These are phyloP conservation scores for Hippasteria phrygiana DNA, from an alignment of 53 echinoderm and acorn worm genomes.

Conservation along the genomic window DNA sequence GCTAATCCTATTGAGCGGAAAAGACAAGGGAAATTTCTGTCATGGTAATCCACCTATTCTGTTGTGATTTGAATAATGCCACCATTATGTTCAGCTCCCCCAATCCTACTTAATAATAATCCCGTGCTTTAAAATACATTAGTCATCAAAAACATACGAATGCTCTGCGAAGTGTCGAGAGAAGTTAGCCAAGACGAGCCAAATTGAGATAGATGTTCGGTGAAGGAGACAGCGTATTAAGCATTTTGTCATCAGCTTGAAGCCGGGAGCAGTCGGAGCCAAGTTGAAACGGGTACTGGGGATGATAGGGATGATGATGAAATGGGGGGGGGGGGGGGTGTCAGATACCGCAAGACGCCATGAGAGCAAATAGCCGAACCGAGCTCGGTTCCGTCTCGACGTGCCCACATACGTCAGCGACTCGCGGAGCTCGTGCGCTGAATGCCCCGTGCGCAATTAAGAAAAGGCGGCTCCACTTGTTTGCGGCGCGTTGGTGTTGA, in stretches of 20 bases:
- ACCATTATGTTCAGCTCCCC: neutral
- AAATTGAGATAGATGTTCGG: constrained; percentile 21
- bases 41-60: neutral
- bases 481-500: neutral
- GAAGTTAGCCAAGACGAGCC: neutral
- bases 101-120: neutral
- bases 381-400: neutral
- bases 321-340: neutral
- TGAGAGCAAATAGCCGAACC: neutral
- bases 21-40: too few species aligned
- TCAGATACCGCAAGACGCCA: neutral
- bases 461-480: neutral
- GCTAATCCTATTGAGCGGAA: too few species aligned
- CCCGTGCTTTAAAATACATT: neutral
- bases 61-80: neutral
- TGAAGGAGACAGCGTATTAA: neutral
- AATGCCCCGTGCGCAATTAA: neutral
- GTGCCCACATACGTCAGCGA: neutral
- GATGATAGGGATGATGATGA: neutral
- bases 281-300: neutral
- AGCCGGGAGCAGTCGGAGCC: neutral
- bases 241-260: constrained; percentile 8
- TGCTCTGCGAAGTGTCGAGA: neutral
- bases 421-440: neutral
- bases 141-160: neutral